A percentile compares a stretch with the other conserved stretches of the same genome.
These are phyloP conservation scores for Saturnia japonica DNA, from an alignment of 2,888 invertebrate genomes.

Conservation along the genomic window DNA sequence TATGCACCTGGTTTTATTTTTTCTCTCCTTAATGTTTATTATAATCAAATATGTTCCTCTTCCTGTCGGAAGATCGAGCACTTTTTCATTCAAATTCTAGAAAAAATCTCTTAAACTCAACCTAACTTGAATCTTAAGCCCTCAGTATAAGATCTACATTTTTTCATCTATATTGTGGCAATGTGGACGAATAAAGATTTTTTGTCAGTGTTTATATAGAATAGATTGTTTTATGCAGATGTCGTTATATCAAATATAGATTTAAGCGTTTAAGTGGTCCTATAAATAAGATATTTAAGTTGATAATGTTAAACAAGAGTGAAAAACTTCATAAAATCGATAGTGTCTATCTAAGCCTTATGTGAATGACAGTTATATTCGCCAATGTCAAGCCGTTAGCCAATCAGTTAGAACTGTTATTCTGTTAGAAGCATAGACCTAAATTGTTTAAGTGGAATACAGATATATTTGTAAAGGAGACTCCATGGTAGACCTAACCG, in stretches of 20 bases:
- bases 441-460: too few species aligned
- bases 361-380: background rate
- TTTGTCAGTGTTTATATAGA: conserved; percentile 55
- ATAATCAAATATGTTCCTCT: conserved; percentile 80
- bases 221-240: conserved; percentile 70
- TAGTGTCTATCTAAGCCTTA: background rate
- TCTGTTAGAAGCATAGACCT: too few species aligned
- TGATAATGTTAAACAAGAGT: background rate
- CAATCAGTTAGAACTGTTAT: too few species aligned
- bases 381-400: too few species aligned
- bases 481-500: too few species aligned
- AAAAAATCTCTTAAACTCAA: conserved; percentile 8
- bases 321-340: background rate
- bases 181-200: conserved; percentile 61
- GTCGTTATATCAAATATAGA: conserved; percentile 36
- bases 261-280: conserved; percentile 14
- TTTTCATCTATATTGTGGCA: conserved; percentile 57
- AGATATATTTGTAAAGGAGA: too few species aligned
- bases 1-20: conserved; percentile 72
- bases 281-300: conserved; percentile 15
- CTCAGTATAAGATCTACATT: conserved; percentile 34
- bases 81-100: conserved; percentile 19
- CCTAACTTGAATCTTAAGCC: conserved; percentile 32
- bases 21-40: conserved; percentile 71
- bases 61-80: conserved; percentile 71